These are phyloP conservation scores for Bungarus multicinctus DNA, from an alignment of 2,113 vertebrate genomes.

Conservation along the genomic window DNA sequence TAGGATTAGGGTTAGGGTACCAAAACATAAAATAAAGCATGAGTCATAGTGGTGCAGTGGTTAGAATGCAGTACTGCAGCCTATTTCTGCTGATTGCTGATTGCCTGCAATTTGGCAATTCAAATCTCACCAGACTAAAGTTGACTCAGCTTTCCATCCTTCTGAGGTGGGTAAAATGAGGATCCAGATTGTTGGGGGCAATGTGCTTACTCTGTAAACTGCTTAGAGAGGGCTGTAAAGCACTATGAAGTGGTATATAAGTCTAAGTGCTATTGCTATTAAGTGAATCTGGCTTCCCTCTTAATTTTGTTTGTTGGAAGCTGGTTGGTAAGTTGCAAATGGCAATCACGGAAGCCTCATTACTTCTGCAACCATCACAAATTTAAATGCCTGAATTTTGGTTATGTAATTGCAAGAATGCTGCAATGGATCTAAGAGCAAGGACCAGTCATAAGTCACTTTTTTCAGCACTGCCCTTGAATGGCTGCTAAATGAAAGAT, in stretches of 20 bases:
- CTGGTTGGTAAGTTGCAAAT: not conserved
- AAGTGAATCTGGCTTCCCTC: not conserved
- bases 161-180: no score
- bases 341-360: not conserved
- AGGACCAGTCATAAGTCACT: not conserved
- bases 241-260: no score
- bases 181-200: no score
- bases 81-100: no score
- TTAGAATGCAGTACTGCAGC: not conserved
- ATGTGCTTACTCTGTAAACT: no score
- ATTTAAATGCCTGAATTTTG: not conserved
- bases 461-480: not conserved
- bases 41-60: no score
- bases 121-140: no score
- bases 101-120: no score
- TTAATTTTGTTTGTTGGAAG: not conserved
- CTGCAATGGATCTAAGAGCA: not conserved
- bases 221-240: no score
- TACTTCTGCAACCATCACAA: not conserved
- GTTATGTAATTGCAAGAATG: not conserved
- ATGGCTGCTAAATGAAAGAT: not conserved
- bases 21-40: not conserved
- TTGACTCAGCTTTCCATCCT: no score
- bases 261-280: no score
- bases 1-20: not conserved